phyloP scores from a whole-genome alignment of 2,113 vertebrate species.

The Pseudorhombus dupliciocellatus region DNA sequence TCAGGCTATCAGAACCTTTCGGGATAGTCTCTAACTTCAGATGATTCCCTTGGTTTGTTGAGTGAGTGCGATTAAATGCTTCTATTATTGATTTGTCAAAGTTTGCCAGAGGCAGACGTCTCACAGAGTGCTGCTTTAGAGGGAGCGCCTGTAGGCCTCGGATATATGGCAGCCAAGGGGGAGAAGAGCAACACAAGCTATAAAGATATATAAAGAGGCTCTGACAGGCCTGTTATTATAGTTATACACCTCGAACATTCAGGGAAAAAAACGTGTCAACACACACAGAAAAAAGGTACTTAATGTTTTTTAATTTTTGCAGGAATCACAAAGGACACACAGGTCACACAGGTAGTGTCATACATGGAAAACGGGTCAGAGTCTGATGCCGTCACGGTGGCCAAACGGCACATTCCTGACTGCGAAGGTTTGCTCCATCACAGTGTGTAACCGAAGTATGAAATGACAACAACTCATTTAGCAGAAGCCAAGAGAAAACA shows the following conservation, averaged over 20 bases:
- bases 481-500: constrained; percentile 59
- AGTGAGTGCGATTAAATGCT: constrained; percentile 26
- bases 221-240: constrained; percentile 24
- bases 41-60: constrained; percentile 25
- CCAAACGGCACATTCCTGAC: constrained; percentile 40
- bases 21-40: constrained; percentile 29
- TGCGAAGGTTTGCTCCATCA: constrained; percentile 26
- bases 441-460: constrained; percentile 29
- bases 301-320: background rate
- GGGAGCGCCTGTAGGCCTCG: background rate
- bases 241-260: background rate
- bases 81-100: constrained; percentile 31
- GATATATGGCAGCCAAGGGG: constrained; percentile 1
- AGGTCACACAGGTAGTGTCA: constrained; percentile 29
- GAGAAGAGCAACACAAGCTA: constrained; percentile 15
- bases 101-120: constrained; percentile 15
- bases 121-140: constrained; percentile 4
- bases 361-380: constrained; percentile 7
- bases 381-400: constrained; percentile 26
- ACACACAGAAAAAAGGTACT: constrained; percentile 10
- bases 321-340: constrained; percentile 8
- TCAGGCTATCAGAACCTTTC: constrained; percentile 40
- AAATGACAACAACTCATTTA: constrained; percentile 64
- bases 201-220: constrained; percentile 13
- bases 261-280: too few species aligned